phyloP scores from a whole-genome alignment of 2,888 invertebrate genomes.

The Acanthosepion lycidas region DNA sequence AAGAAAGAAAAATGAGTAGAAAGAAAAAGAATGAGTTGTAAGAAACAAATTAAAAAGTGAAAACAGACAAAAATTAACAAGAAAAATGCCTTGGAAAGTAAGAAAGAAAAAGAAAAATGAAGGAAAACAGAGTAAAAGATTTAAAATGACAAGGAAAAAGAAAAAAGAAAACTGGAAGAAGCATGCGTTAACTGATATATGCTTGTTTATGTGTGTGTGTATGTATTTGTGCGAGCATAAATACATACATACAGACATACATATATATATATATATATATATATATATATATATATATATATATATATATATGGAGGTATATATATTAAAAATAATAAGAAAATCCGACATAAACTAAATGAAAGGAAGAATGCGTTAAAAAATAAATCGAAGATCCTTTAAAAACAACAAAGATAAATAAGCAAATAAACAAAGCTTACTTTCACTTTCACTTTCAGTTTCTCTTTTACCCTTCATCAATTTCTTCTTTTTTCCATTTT shows the following conservation, averaged over 20 bases:
- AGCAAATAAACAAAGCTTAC: not conserved
- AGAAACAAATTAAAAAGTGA: not conserved
- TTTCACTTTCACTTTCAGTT: not conserved
- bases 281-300: not conserved
- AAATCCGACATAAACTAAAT: not conserved
- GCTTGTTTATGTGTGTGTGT: not conserved
- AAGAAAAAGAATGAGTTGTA: not conserved
- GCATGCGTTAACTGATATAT: not conserved
- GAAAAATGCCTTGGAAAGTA: not conserved
- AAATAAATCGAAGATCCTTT: slow-evolving; percentile 14
- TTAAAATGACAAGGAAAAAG: not conserved
- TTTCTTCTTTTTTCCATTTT: not conserved
- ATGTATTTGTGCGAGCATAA: not conserved
- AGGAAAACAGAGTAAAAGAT: not conserved
- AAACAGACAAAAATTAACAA: not conserved
- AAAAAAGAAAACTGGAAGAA: not conserved
- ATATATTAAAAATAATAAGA: not conserved
- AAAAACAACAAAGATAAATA: slow-evolving; percentile 18
- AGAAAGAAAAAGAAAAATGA: not conserved
- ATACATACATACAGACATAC: not conserved
- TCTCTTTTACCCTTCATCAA: not conserved
- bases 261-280: not conserved
- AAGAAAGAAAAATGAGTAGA: not conserved
- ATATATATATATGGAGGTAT: not conserved
- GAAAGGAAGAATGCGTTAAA: slow-evolving; percentile 1